phyloP scores from a whole-genome alignment of 1,140 invertebrate genomes.

The Phocides pigmalion region DNA sequence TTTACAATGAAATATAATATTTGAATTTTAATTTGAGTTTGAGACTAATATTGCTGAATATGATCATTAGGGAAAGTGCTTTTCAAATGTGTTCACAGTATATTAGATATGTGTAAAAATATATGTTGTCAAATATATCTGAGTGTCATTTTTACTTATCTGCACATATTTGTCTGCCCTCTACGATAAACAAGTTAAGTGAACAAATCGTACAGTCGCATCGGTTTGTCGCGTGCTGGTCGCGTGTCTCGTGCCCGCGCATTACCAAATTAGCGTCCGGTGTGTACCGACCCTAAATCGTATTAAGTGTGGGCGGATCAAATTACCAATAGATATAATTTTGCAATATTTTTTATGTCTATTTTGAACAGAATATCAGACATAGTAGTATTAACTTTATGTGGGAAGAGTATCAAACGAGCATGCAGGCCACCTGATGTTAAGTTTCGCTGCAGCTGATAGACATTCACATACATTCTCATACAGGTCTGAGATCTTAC shows the following conservation, averaged over 20 bases:
- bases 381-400: too few relatives aligned
- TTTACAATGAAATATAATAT: too few relatives aligned
- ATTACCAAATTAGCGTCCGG: constrained; percentile 78
- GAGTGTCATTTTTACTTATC: constrained; percentile 40
- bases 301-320: constrained; percentile 55
- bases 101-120: not conserved
- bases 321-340: constrained; percentile 43
- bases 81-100: too few relatives aligned
- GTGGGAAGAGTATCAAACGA: too few relatives aligned
- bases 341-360: not conserved
- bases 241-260: constrained; percentile 62
- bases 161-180: constrained; percentile 39
- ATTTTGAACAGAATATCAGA: not conserved
- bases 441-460: too few relatives aligned
- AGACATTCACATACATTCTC: too few relatives aligned
- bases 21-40: too few relatives aligned
- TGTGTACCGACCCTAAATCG: constrained; percentile 70
- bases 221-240: constrained; percentile 55
- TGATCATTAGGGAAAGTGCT: too few relatives aligned
- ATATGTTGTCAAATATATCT: not conserved
- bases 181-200: constrained; percentile 64
- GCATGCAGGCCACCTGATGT: too few relatives aligned
- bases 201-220: constrained; percentile 69
- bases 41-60: too few relatives aligned
- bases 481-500: too few relatives aligned